Evolutionary conservation across 2,888 invertebrate species (phyloP).

Genomic region (Rotaria socialis): DNA sequence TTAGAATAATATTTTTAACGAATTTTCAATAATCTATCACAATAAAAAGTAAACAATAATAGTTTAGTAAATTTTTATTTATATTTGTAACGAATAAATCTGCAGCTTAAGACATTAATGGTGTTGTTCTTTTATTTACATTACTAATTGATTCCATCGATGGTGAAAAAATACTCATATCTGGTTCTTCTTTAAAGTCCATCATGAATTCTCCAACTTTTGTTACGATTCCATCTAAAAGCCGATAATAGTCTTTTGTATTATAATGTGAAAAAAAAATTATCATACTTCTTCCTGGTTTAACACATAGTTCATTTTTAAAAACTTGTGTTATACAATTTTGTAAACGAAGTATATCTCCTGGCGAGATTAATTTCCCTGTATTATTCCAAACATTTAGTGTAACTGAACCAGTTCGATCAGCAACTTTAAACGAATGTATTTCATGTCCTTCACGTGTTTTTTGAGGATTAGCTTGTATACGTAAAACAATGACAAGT

Average conservation of each 20-base stretch:
- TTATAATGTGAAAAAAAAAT: too few relatives aligned
- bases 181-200: constrained; percentile 28
- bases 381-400: constrained; percentile 17
- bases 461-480: constrained; percentile 15
- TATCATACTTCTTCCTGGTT: constrained; percentile 4
- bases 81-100: background rate
- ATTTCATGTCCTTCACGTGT: constrained; percentile 36
- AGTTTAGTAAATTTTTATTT: background rate
- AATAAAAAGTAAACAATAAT: too few relatives aligned
- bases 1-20: too few relatives aligned
- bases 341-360: constrained; percentile 7
- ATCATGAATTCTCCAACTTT: background rate
- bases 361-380: background rate
- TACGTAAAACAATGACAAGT: background rate
- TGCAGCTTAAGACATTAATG: background rate
- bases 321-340: constrained; percentile 35
- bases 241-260: too few relatives aligned
- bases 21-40: too few relatives aligned
- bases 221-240: background rate
- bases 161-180: constrained; percentile 12
- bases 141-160: background rate
- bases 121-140: background rate
- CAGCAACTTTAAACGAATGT: constrained; percentile 24
- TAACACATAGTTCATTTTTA: constrained; percentile 28
- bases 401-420: background rate